Evolutionary conservation across 2,888 invertebrate species (phyloP), one percentile per base, ranked within the genome.

Genomic region (Ophion obscuratus): DNA sequence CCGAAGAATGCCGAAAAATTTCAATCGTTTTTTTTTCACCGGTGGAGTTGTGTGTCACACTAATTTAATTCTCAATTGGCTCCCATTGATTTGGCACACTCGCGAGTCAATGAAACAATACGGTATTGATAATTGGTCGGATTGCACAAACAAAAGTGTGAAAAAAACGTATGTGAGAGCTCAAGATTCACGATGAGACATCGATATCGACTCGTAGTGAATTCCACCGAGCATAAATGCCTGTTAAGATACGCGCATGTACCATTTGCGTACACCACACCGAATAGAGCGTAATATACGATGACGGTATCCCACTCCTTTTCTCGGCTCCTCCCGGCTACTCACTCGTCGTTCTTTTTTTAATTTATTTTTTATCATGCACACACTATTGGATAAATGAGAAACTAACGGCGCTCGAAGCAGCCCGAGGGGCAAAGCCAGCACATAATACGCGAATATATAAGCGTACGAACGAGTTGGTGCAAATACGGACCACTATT

Each of bases 361-460:
- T 20, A 59, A 74, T 73, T 73, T 57, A 3, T 31, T 44, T 31
- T 66, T 7, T 71, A 57, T 64, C 24, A 20, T 24, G 9, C 61
- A 61, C 53, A 40, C 67, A 61, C 40, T 9, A 73, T 47, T 36
- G 11, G 20, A 66, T 71, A 73, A 27, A 62, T 53, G 27, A 44
- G 36, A 85, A 80, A n/a, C 71, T 85, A 87, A 87, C 87, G 87
- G 87, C 78, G 77, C 83, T 70, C 47, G 59, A 76, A 85, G 85
- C 75, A 59, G 79, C 78, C 62, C 81, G 75, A 74, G 68, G 57
- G 67, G 66, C 47, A 40, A 36, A 75, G 64, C 68, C n/a, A 61
- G 75, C 44, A 61, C 67, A 79, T 68, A 68, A 83, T 73, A 68
- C 78, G 62, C 61, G 78, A 27, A 62, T 61, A 40, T 62, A 75